Base-by-base conservation (phyloP, 2,113 vertebrate species). In the Danionella cerebrum region DNA sequence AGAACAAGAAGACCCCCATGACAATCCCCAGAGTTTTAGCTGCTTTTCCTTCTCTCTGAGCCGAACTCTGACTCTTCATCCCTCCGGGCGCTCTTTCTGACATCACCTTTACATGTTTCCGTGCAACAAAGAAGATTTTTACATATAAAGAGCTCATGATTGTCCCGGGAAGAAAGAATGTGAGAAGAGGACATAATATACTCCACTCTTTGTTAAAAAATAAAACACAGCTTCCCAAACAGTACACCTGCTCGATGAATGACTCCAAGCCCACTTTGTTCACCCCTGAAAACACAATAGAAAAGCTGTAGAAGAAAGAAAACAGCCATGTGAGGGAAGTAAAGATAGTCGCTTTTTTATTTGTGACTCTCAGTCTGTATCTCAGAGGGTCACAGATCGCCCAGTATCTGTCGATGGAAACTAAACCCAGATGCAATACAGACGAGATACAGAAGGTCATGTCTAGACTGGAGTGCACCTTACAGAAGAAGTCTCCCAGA, bases 401-500 rank as follows among this genome's bases (percentile, higher is more conserved):
- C 39, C 50, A 14, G 39, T 69, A 80, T 5, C 78, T 69, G 36
- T 80, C 78, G n/a, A 78, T 10, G 58, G 78, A 70, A 45, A 80
- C 72, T 41, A 72, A 71, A 66, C 54, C 52, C 2, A 77, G 36
- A 55, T 68, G 70, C 6, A 69, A 38, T n/a, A 79, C 51, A 2
- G 75, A 79, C 1, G 74, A 64, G 41, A 69, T 66, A 53, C 70
- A 60, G 1, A 80, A 62, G 2, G 71, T 55, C 42, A 73, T 78
- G 52, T 68, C 57, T 12, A 78, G 67, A 65, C 63, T 67, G 5
- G 62, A 57, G 65, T 76, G 69, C 1, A 78, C 47, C 58, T 67
- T 55, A 63, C 76, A 80, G 16, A 76, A 50, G 12, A 73, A 2
- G 6, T 71, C 64, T 29, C 78, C 76, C 36, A 76, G 13, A 42